These are phyloP conservation scores for Xestia rhomboidea DNA, from an alignment of 2,888 invertebrate species.

Conservation along the genomic window DNA sequence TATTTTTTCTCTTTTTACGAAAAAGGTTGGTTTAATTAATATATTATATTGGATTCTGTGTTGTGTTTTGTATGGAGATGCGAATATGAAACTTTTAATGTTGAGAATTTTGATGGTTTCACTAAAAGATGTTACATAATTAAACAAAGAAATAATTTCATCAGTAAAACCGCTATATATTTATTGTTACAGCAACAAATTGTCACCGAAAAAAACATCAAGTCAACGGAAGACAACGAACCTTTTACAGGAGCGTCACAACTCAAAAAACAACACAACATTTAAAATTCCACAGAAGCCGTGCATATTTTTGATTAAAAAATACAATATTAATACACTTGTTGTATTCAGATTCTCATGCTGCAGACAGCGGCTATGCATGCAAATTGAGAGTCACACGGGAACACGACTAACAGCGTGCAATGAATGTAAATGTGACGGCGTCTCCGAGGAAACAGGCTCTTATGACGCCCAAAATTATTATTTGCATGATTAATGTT, in stretches of 20 bases:
- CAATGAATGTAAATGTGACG: constrained; percentile 76
- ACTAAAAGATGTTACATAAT: neutral
- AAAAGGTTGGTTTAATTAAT: constrained; percentile 55
- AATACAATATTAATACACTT: constrained; percentile 67
- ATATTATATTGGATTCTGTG: constrained; percentile 46
- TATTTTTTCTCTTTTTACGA: constrained; percentile 40
- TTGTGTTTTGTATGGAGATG: constrained; percentile 33
- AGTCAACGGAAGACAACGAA: neutral
- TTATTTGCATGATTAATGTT: constrained; percentile 61
- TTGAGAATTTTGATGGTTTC: neutral
- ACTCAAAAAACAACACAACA: constrained; percentile 9
- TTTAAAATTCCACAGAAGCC: constrained; percentile 45
- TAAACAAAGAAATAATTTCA: no score
- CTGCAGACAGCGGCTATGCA: constrained; percentile 65
- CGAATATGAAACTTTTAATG: neutral
- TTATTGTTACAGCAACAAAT: neutral
- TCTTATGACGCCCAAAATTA: constrained; percentile 65
- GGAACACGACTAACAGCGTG: constrained; percentile 69
- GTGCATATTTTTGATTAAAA: constrained; percentile 65
- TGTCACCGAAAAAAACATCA: neutral
- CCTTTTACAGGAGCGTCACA: constrained; percentile 7
- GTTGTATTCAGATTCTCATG: constrained; percentile 66
- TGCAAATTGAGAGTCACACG: constrained; percentile 72
- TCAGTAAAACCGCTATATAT: neutral
- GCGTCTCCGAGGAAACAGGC: constrained; percentile 66